A percentile compares a stretch with the other conserved stretches of the same genome.
These are phyloP conservation scores for Poliocrania exsul DNA, from an alignment of 2,797 vertebrate genomes.

Conservation along the genomic window DNA sequence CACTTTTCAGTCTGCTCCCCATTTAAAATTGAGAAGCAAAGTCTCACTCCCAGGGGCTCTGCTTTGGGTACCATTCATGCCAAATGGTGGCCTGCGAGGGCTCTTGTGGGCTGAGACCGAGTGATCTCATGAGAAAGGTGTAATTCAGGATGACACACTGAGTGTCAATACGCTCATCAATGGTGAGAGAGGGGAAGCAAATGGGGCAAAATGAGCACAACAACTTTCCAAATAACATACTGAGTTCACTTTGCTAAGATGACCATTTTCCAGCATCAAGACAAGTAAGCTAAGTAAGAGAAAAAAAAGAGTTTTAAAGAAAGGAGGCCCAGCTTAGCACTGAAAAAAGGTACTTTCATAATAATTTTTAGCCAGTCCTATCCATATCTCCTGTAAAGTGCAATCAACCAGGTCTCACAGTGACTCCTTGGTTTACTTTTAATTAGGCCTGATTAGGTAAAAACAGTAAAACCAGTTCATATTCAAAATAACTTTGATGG, in stretches of 20 bases:
- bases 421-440: background rate
- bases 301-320: background rate
- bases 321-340: background rate
- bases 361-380: background rate
- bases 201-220: background rate
- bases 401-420: background rate
- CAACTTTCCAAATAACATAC: background rate
- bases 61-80: background rate
- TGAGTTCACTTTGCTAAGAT: background rate
- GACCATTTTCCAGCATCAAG: background rate
- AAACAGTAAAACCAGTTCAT: background rate
- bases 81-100: background rate
- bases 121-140: background rate
- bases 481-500: background rate
- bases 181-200: background rate
- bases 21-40: background rate
- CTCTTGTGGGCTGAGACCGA: background rate
- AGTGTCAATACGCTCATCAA: background rate
- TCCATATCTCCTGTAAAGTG: background rate
- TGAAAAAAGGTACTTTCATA: background rate
- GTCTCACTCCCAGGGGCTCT: background rate
- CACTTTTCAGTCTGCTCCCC: background rate
- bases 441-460: background rate
- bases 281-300: background rate
- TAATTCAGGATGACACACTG: background rate